Evolutionary conservation across 64 coral and sea anemone species (phyloP), one percentile per base, ranked within the genome.

Genomic region (Pocillopora damicornis): DNA sequence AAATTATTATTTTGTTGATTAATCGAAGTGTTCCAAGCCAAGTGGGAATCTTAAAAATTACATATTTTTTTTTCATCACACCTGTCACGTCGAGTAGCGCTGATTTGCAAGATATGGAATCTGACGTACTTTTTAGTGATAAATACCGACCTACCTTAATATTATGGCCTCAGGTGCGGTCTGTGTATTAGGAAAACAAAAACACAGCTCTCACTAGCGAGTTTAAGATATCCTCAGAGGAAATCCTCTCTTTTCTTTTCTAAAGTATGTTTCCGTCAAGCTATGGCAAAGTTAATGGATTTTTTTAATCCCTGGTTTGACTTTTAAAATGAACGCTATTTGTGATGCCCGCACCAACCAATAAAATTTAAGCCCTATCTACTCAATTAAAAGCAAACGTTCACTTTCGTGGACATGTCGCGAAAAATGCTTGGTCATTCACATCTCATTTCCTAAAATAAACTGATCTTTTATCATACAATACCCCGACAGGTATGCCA

Each of bases 341-440:
- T 51, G 42, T 51, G 42, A 51, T 7, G 25, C 20, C 5, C 11
- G 25, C 68, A 36, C 68, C 68, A 45, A 65, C 61, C 25, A 14
- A 82, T 64, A 38, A 57, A 13, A 67, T 37, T 59, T 51, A 25
- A 35, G 51, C 22, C 2, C 10, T n/a, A 25, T 71, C 37, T 18
- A 51, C 68, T 45, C 68, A 68, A 83, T 83, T 83, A 83, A 83
- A 37, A 11, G 35, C 58, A 81, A 37, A 45, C 10, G 11, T 35
- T 5, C 11, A 15, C 6, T 37, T 12, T 71, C 0, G 37, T 13
- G n/a, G 16, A 51, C 62, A 69, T 68, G 18, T 22, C 61, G 56
- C 35, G 68, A 69, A 83, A 83, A 83, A 60, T 13, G 77, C 77
- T 2, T 13, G 26, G 38, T 79, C 51, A 79, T 79, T 22, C 25